Evolutionary conservation across 2,888 invertebrate species (phyloP), one percentile per base, ranked within the genome.

Genomic region (Tryphoninae sp.): DNA sequence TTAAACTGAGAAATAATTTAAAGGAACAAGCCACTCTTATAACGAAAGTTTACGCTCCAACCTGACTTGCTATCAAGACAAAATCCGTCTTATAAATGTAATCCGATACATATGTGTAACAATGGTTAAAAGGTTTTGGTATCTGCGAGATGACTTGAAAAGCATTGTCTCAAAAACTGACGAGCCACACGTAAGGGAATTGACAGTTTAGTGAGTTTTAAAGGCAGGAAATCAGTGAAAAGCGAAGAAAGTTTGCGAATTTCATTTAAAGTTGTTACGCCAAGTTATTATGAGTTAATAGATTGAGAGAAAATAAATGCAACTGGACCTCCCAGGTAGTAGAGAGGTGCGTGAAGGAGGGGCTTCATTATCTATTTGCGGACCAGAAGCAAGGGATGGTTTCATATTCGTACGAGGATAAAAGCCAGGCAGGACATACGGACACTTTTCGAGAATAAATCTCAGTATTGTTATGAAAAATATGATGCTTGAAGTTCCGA

Each of bases 131-230:
- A 59, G 23, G 22, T 58, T 76, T 58, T 62, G 78, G 9, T 71
- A 73, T 77, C 19, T 83, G 33, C 23, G 16, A 9, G 16, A 53
- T 13, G 58, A 78, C 45, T 16, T 51, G 65, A 6, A 22, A 68
- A 79, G 79, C 26, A 26, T 26, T 26, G 4, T 26, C 26, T 2
- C 4, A 64, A 78, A 78, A n/a, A 76, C 86, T n/a, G 45, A 72
- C 1, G 2, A 13, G 7, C 0, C 16, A 42, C 7, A 72, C 2
- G 42, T 81, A 16, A 67, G 55, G 65, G 75, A 72, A 90, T 90
- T 67, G 77, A 93, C 93, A 93, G 93, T 81, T 33, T 2, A 62
- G 16, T 51, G 1, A 16, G 45, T 71, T 53, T 26, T 69, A 16
- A 45, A 51, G 22, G 16, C 22, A 23, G 71, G 77, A 78, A 53